These are phyloP conservation scores for Pemphredon lugubris DNA, from an alignment of 2,888 invertebrate species.

Conservation along the genomic window DNA sequence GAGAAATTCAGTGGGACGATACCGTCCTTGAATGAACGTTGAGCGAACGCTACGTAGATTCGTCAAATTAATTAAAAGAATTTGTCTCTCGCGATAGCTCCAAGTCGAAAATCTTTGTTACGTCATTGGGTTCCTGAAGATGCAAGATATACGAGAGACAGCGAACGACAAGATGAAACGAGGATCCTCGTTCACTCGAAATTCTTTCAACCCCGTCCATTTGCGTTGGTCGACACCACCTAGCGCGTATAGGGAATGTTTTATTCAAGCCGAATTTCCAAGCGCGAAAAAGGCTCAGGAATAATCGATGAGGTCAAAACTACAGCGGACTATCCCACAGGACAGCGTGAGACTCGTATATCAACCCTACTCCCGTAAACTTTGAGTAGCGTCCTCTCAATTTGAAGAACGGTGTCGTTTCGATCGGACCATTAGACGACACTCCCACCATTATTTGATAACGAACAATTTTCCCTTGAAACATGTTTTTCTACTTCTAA, in stretches of 20 bases:
- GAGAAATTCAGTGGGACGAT: too few relatives aligned
- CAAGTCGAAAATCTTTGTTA: too few relatives aligned
- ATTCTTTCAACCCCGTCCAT: slow-evolving; percentile 7
- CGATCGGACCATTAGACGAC: too few relatives aligned
- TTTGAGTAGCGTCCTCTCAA: neutral
- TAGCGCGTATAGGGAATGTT: slow-evolving; percentile 23
- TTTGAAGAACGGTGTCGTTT: neutral
- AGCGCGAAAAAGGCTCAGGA: slow-evolving; percentile 13
- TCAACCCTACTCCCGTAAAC: neutral
- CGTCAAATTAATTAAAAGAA: too few relatives aligned
- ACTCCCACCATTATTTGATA: too few relatives aligned
- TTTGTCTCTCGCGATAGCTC: too few relatives aligned
- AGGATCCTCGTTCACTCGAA: neutral
- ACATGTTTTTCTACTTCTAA: too few relatives aligned
- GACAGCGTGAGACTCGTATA: slow-evolving; percentile 1
- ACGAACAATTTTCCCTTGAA: too few relatives aligned
- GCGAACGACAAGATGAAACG: neutral
- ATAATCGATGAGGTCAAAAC: slow-evolving; percentile 19
- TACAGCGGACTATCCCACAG: slow-evolving; percentile 1
- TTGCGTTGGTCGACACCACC: slow-evolving; percentile 26
- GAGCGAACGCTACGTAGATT: too few relatives aligned
- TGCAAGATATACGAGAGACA: too few relatives aligned
- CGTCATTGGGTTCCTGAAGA: too few relatives aligned
- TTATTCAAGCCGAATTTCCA: slow-evolving; percentile 32
- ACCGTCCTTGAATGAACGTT: too few relatives aligned